A percentile compares a stretch with the other conserved stretches of the same genome.
phyloP scores from a whole-genome alignment of 2,888 invertebrate species.

The Imbricaverruca yamaguchii region DNA sequence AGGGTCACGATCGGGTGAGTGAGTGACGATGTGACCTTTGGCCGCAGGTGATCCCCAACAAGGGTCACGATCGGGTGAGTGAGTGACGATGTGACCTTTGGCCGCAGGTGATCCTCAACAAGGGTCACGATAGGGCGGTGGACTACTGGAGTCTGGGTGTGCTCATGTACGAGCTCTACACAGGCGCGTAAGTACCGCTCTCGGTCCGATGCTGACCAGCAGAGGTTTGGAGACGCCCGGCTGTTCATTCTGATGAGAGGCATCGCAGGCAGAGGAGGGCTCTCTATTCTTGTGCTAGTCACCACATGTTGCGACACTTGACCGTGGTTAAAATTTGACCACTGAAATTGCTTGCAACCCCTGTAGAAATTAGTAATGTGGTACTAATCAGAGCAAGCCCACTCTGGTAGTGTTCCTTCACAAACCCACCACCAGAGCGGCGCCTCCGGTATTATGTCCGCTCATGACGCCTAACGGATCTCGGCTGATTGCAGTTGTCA shows the following conservation, averaged over 20 bases:
- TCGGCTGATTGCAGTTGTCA: too few species aligned
- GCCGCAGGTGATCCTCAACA: conserved; percentile 72
- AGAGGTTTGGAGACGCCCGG: not conserved
- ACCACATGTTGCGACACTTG: not conserved
- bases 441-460: too few species aligned
- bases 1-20: conserved; percentile 59
- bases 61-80: conserved; percentile 55
- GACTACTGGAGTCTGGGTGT: conserved; percentile 94
- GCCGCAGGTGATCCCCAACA: conserved; percentile 72
- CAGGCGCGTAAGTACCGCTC: conserved; percentile 61
- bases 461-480: too few species aligned
- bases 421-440: too few species aligned
- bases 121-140: conserved; percentile 71
- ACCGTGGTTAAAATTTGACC: not conserved
- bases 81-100: too few species aligned
- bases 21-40: too few species aligned
- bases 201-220: not conserved
- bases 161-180: conserved; percentile 74
- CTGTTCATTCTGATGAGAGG: not conserved
- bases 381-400: too few species aligned
- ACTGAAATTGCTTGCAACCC: not conserved
- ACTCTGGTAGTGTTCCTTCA: too few species aligned
- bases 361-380: not conserved
- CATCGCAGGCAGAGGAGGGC: not conserved
- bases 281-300: not conserved